phyloP scores from a whole-genome alignment of 2,888 invertebrate genomes.

The Tholera decimalis region DNA sequence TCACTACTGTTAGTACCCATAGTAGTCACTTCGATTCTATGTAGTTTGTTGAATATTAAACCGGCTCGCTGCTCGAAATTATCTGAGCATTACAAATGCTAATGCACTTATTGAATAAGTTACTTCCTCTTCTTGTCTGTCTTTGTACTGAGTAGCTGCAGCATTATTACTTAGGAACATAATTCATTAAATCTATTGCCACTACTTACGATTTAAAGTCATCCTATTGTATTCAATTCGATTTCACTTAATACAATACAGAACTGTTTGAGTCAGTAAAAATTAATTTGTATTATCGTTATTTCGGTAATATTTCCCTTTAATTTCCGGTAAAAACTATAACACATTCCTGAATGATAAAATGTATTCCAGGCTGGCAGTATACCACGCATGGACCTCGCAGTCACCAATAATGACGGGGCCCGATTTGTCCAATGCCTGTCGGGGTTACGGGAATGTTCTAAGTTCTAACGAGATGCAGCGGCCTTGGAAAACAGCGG shows the following conservation, averaged over 20 bases:
- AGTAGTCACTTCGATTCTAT: constrained; percentile 34
- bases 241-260: constrained; percentile 1
- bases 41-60: constrained; percentile 49
- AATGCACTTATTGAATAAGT: constrained; percentile 26
- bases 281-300: no score
- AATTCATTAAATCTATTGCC: not conserved
- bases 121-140: constrained; percentile 26
- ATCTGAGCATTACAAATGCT: constrained; percentile 35
- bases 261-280: no score
- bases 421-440: no score
- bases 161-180: not conserved
- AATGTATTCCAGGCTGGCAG: no score
- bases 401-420: no score
- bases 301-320: no score
- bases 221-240: not conserved
- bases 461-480: no score
- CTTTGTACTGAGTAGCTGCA: not conserved
- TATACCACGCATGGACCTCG: no score
- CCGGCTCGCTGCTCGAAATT: constrained; percentile 36
- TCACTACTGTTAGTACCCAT: constrained; percentile 44
- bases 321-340: no score
- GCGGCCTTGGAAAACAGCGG: no score
- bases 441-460: no score
- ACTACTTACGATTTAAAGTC: not conserved
- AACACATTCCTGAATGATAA: no score